Base-by-base conservation (phyloP, 2,888 invertebrate species). In the Drosophila testacea region DNA sequence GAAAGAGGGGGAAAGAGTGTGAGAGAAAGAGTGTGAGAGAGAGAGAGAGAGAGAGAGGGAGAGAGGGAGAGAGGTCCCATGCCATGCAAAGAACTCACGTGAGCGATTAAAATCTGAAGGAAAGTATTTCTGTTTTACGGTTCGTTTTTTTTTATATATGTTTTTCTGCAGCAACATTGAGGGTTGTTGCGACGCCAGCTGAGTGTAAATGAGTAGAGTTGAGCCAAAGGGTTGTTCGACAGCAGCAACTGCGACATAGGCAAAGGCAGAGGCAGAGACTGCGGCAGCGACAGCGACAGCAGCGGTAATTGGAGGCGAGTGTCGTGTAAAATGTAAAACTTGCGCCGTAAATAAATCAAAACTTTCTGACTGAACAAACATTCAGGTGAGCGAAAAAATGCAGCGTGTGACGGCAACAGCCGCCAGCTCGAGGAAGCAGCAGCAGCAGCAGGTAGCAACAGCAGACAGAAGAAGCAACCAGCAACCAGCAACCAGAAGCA, bases 301-400 rank as follows among this genome's bases (percentile, higher is more conserved):
- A 73, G 78, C 89, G 70, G 86, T 89, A 86, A 86, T 86, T 86
- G 89, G 89, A 86, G 86, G 89, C 89, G 85, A 86, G 86, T 86
- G 86, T 89, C 89, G 89, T 87, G 86, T 87, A 87, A 89, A 89
- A 87, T 89, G 89, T 89, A 86, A 85, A 86, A 86, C 86, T 86
- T 86, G 87, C 75, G 81, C 80, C 87, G 87, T 89, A 88, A 86
- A 89, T 89, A 89, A 89, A 89, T 90, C 89, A 90, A 90, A 89
- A 90, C 76, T 86, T 88, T 89, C 86, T 86, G 83, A 88, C 85
- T 89, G 88, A 88, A 80, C 84, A 80, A 90, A 85, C 79, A 85
- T 81, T 83, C 85, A 88, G 87, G 89, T 85, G 89, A 84, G 89
- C 86, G 86, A 88, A 88, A 87, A 83, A 87, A 84, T 85, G 88